Conservation (phyloP, 2,113 vertebrate species). For the Alosa alosa region DNA sequence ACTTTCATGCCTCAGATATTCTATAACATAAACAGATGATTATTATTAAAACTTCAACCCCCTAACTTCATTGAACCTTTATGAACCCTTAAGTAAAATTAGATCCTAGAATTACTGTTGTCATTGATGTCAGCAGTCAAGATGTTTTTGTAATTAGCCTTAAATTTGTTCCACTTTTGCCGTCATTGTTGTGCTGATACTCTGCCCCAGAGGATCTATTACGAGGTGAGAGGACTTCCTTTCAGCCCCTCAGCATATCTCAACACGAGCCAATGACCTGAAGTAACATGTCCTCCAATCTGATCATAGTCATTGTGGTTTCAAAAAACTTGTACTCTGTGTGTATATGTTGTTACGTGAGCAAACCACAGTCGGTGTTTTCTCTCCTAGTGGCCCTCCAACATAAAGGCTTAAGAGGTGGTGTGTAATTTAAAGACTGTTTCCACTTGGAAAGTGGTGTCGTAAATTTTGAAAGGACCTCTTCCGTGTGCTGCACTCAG, state of each 20-base stretch:
- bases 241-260: not conserved
- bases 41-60: not conserved
- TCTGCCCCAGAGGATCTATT: not conserved
- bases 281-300: not conserved
- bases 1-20: not conserved
- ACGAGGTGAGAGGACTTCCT: not conserved
- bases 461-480: not conserved
- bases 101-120: not conserved
- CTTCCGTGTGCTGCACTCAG: too few species aligned
- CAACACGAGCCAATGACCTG: not conserved
- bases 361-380: not conserved
- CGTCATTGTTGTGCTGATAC: not conserved
- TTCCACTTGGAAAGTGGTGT: not conserved
- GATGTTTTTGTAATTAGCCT: not conserved
- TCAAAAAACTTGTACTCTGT: not conserved
- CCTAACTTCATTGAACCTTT: not conserved
- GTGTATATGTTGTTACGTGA: not conserved
- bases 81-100: not conserved
- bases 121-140: not conserved
- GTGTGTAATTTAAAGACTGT: constrained; percentile 1
- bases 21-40: not conserved
- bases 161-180: not conserved
- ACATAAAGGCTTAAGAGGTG: not conserved
- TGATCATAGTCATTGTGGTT: not conserved
- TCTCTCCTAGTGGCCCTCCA: not conserved